Percentiles rank a stretch among this genome's conserved stretches.
phyloP scores from a whole-genome alignment of 2,888 invertebrate species.

The Melipona beecheii region DNA sequence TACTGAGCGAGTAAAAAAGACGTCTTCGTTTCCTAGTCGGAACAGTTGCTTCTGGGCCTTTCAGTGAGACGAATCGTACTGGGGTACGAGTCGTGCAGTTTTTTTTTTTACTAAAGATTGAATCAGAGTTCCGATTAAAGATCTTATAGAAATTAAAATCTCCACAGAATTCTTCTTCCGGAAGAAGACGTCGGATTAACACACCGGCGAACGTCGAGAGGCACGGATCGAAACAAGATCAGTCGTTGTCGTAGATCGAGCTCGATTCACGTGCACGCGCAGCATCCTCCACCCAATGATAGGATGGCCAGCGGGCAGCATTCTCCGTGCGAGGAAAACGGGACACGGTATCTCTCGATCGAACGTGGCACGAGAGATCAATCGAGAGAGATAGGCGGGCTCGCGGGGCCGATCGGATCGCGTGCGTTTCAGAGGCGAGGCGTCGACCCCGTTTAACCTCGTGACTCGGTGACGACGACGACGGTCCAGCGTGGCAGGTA shows the following conservation, averaged over 20 bases:
- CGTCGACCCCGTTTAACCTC: conserved; percentile 58
- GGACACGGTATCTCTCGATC: background rate
- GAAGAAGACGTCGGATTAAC: background rate
- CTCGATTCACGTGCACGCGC: background rate
- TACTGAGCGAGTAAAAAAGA: no score
- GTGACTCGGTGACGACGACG: conserved; percentile 39
- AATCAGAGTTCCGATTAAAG: no score
- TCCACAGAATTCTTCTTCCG: background rate
- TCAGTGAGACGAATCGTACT: no score
- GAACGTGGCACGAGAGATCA: conserved; percentile 14
- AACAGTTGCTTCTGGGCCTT: no score
- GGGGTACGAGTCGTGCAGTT: no score
- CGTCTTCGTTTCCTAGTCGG: no score
- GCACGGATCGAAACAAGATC: background rate
- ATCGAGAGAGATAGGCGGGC: conserved; percentile 23
- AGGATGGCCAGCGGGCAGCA: background rate
- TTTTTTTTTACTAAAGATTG: no score
- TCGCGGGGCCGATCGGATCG: conserved; percentile 21
- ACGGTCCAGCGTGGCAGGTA: conserved; percentile 19
- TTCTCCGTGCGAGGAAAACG: background rate
- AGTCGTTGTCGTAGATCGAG: background rate
- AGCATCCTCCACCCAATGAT: conserved; percentile 4
- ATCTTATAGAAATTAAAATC: background rate
- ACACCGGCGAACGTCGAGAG: background rate
- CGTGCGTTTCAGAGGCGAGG: conserved; percentile 40